Evolutionary conservation across 2,888 invertebrate species (phyloP), one percentile per base, ranked within the genome.

Genomic region (Protonemura montana): DNA sequence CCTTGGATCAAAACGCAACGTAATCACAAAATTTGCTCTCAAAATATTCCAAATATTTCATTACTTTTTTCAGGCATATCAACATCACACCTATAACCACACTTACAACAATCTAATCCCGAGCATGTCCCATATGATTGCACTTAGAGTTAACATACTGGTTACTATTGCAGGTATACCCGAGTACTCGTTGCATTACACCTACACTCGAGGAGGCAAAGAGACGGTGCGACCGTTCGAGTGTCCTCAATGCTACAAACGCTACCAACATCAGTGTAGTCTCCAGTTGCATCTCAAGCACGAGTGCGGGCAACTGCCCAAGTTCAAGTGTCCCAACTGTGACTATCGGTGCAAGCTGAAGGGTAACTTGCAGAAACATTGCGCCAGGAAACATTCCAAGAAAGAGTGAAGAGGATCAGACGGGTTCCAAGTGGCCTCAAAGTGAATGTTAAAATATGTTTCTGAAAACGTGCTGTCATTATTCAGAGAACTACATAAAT

Each of bases 201-300:
- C 59, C 5, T 59, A 7, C 59, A 2, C 13, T 3, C 59, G 59
- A 2, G 13, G 6, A 2, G 16, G 59, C 35, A 35, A 35, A 59
- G 16, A 21, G 16, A 13, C 21, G 59, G 6, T 1, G 88, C 85
- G 88, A 86, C 29, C 89, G 25, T 90, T 88, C 84, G 89, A 89
- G 0, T 91, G 91, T 88, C 90, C 90, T 5, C 89, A 89, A 13
- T 91, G 91, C 86, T 88, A 89, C 84, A 90, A 90, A 87, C 89
- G 89, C 88, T 91, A 91, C 87, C 90, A 90, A 35, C 90, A 90
- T 82, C 90, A 90, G 87, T 89, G 90, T 28, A 76, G 42, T 28
- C 6, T 91, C 89, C 90, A 90, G 83, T 89, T 90, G 16, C 91
- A 91, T 88, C 89, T 89, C 87, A 90, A 89, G 85, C 91, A 91